phyloP scores from a whole-genome alignment of 2,888 invertebrate genomes.

The Tanypteryx hageni region DNA sequence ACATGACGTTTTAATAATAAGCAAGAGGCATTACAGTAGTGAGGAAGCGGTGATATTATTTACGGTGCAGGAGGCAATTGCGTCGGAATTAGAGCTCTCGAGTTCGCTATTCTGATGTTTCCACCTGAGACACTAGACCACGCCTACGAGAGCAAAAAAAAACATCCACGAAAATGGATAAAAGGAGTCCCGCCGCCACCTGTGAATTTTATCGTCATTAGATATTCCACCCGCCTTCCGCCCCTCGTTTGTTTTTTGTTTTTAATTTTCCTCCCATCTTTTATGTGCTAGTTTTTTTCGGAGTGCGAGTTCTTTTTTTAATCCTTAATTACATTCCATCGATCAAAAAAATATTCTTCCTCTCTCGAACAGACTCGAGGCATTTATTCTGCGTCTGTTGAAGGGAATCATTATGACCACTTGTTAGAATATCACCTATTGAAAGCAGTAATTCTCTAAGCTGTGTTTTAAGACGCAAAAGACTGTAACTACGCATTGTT shows the following conservation, averaged over 20 bases:
- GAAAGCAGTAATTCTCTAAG: slow-evolving; percentile 15
- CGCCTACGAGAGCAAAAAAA: slow-evolving; percentile 5
- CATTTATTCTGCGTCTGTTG: not conserved
- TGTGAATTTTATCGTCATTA: slow-evolving; percentile 21
- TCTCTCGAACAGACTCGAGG: not conserved
- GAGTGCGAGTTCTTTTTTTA: not conserved
- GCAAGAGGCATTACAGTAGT: no score
- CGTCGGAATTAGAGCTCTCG: not conserved
- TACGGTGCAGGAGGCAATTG: not conserved
- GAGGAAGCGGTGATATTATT: not conserved
- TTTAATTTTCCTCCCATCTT: slow-evolving; percentile 8
- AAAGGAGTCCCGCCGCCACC: not conserved
- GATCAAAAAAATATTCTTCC: not conserved
- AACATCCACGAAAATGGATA: slow-evolving; percentile 2
- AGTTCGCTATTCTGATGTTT: not conserved
- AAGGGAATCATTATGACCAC: slow-evolving; percentile 11
- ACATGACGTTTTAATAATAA: no score
- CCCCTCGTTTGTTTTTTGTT: slow-evolving; percentile 11
- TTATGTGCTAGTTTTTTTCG: not conserved
- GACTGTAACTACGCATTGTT: not conserved
- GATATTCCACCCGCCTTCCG: slow-evolving; percentile 21
- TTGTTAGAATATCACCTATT: slow-evolving; percentile 16
- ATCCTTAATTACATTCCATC: slow-evolving; percentile 27
- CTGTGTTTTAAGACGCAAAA: not conserved
- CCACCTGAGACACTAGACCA: not conserved